These are phyloP conservation scores for Melangyna quadrimaculata DNA, from an alignment of 2,888 invertebrate genomes.

Conservation along the genomic window DNA sequence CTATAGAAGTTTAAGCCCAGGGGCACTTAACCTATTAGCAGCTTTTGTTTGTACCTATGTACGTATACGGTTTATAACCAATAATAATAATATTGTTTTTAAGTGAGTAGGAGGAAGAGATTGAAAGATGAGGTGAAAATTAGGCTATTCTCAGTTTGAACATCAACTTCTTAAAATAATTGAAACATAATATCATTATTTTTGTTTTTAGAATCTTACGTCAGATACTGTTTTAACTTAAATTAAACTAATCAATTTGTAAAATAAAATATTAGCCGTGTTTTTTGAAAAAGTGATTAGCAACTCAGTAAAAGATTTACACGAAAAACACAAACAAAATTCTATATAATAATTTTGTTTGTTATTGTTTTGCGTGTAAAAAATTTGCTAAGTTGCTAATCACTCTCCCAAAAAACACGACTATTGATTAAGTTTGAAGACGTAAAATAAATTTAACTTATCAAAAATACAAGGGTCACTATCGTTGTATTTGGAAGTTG, in stretches of 20 bases:
- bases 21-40: conserved; percentile 33
- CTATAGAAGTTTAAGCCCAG: conserved; percentile 38
- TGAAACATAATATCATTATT: not conserved
- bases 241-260: not conserved
- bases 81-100: no score
- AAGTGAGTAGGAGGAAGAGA: conserved; percentile 8
- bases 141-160: no score
- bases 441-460: no score
- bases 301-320: no score
- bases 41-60: not conserved
- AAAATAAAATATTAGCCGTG: not conserved
- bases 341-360: no score
- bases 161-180: not conserved
- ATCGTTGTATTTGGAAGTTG: no score
- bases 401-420: no score
- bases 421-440: not conserved
- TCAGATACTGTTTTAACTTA: not conserved
- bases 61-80: not conserved
- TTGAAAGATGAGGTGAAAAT: not conserved
- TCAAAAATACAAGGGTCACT: no score
- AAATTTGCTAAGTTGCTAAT: no score
- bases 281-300: no score
- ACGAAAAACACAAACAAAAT: no score
- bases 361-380: no score
- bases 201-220: not conserved